Base-by-base conservation (phyloP, 2,797 vertebrate genomes). In the Cyprinodon diabolis region DNA sequence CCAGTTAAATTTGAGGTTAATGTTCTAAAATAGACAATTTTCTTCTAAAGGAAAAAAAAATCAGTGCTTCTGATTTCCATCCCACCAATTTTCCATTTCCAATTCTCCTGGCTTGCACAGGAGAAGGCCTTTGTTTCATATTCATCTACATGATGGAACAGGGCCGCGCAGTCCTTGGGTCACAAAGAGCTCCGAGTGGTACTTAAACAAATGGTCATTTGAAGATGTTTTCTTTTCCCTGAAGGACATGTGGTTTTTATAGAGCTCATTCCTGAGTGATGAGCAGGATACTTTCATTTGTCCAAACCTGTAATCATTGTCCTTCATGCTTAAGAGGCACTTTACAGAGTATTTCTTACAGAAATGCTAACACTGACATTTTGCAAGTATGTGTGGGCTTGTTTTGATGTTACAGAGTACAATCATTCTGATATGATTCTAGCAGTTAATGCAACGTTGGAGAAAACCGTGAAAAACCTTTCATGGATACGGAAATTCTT, bases 321-420 rank as follows among this genome's bases (percentile, higher is more conserved):
- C 68, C 37, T 71, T 74, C 74, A 66, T 57, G 79, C 54, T 84
- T 21, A 69, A 70, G 19, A 75, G 37, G 48, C 25, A 54, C 65
- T 63, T 58, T 25, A 43, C 10, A 4, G 12, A 15, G 58, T 63
- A 69, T 66, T 48, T 66, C 68, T 68, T 54, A 71, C 52, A 54
- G 47, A 52, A 68, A 68, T 52, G 15, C 25, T 66, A 65, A 71
- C 9, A 65, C 9, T 68, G 68, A 68, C 35, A 74, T n/a, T 66
- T 25, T 62, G 7, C 9, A 37, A 55, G 47, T 68, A 57, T 21
- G 9, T 30, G 52, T 68, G 6, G 1, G 43, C 12, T 47, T 47
- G 25, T 57, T 58, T 13, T 56, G 55, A 25, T 56, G 14, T 30
- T 13, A 55, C 9, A 57, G 25, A 30, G 56, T 57, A 35, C 1